Evolutionary conservation across 2,888 invertebrate genomes (phyloP).

Genomic region (Pachymerium ferrugineum): DNA sequence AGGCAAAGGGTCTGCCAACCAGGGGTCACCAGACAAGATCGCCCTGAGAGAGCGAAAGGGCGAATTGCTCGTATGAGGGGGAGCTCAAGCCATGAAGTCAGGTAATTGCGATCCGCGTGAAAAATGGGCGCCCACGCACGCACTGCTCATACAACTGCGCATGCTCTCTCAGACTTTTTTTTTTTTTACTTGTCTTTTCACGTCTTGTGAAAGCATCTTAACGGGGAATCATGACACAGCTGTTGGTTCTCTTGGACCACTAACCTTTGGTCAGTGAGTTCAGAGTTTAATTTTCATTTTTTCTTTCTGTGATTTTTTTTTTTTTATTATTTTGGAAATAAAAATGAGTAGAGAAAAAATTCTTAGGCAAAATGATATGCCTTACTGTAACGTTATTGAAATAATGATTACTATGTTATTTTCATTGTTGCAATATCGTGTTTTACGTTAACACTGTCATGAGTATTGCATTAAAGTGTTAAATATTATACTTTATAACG

Average conservation of each 20-base stretch:
- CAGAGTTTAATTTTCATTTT: conserved; percentile 22
- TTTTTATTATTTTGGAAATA: no score
- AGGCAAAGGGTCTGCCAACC: conserved; percentile 11
- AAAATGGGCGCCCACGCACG: conserved; percentile 24
- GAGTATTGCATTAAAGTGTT: no score
- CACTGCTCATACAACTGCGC: conserved; percentile 6
- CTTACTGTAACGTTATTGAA: no score
- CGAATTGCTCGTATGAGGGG: conserved; percentile 20
- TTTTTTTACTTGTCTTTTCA: neutral
- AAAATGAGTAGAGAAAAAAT: no score
- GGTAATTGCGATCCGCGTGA: conserved; percentile 27
- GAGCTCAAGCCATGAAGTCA: conserved; percentile 22
- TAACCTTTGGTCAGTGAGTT: conserved; percentile 16
- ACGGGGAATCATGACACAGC: conserved; percentile 19
- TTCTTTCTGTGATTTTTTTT: neutral
- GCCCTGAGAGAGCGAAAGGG: conserved; percentile 23
- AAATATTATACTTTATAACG: no score
- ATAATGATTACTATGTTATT: no score
- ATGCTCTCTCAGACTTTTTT: neutral
- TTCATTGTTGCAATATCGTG: no score
- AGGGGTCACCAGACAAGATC: conserved; percentile 27
- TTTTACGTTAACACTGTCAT: no score
- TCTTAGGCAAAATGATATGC: no score
- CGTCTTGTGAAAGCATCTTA: conserved; percentile 25
- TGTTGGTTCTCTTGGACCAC: conserved; percentile 8